Conservation (phyloP, 2,888 invertebrate species). For the Halocaridina rubra region DNA sequence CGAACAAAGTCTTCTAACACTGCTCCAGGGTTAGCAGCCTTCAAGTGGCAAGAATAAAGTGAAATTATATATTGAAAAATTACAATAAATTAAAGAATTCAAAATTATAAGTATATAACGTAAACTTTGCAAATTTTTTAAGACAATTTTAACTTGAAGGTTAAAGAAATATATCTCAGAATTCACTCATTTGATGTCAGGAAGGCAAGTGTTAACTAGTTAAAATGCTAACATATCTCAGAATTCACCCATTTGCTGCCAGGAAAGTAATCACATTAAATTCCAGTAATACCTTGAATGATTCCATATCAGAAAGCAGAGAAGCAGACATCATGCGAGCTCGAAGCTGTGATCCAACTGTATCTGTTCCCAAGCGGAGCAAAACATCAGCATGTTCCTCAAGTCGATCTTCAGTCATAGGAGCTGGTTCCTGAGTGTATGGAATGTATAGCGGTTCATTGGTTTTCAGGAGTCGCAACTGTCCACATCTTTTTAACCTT, state of each 20-base stretch:
- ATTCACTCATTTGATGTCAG: too few species aligned
- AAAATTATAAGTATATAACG: too few species aligned
- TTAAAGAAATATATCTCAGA: too few species aligned
- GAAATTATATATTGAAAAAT: too few species aligned
- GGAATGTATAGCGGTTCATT: slow-evolving; percentile 84
- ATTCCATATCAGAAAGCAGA: slow-evolving; percentile 95
- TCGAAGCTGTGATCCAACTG: slow-evolving; percentile 84
- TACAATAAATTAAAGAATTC: too few species aligned
- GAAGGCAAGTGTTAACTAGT: too few species aligned
- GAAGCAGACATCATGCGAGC: slow-evolving; percentile 96
- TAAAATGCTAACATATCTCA: too few species aligned
- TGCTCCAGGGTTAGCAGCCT: slow-evolving; percentile 93
- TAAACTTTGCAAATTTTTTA: too few species aligned
- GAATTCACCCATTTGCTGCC: too few species aligned
- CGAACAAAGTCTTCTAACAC: slow-evolving; percentile 94
- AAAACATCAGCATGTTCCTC: slow-evolving; percentile 91
- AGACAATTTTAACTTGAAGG: too few species aligned
- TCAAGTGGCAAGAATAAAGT: too few species aligned
- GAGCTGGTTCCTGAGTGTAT: slow-evolving; percentile 89
- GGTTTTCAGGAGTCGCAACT: slow-evolving; percentile 76
- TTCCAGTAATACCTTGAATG: slow-evolving; percentile 82
- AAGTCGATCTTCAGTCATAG: slow-evolving; percentile 96
- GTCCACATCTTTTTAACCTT: slow-evolving; percentile 77
- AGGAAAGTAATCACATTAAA: too few species aligned
- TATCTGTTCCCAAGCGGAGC: slow-evolving; percentile 86